A percentile compares a stretch with the other conserved stretches of the same genome.
Conservation (phyloP, 2,113 vertebrate genomes). For the Grantiella picta region DNA sequence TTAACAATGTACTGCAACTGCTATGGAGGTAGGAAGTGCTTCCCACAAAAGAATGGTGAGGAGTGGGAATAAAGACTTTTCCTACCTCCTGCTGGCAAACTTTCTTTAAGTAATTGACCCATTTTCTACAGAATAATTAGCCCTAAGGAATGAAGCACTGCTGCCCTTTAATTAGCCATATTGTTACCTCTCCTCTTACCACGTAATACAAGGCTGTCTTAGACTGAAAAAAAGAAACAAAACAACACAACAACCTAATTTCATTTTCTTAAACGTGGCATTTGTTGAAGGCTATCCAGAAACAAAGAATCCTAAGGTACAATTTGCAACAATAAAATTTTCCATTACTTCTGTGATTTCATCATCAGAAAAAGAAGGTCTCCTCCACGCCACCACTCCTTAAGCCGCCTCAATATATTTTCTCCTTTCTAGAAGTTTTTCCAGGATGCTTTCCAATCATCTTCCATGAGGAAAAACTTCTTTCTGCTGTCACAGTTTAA, state of each 20-base stretch:
- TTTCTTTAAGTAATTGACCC: conserved; percentile 29
- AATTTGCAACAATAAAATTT: background rate
- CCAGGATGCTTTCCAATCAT: background rate
- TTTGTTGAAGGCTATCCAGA: conserved; percentile 18
- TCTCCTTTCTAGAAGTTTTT: background rate
- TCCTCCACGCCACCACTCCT: background rate
- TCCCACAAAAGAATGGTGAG: background rate
- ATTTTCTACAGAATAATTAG: conserved; percentile 43
- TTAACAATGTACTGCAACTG: background rate
- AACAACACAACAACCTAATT: background rate
- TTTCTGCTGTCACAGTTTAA: background rate
- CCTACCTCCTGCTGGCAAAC: background rate
- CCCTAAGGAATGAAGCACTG: background rate
- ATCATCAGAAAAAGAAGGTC: background rate
- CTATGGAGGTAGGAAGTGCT: background rate
- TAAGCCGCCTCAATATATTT: background rate
- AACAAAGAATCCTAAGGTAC: background rate
- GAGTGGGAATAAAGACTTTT: background rate
- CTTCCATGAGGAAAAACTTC: background rate
- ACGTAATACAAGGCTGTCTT: background rate
- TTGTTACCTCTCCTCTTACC: background rate
- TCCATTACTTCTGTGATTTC: background rate
- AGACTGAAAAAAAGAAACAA: background rate
- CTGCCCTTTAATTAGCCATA: conserved; percentile 39
- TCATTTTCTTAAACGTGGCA: background rate